phyloP scores from a whole-genome alignment of 2,888 invertebrate species.

The Lasioglossum vierecki region DNA sequence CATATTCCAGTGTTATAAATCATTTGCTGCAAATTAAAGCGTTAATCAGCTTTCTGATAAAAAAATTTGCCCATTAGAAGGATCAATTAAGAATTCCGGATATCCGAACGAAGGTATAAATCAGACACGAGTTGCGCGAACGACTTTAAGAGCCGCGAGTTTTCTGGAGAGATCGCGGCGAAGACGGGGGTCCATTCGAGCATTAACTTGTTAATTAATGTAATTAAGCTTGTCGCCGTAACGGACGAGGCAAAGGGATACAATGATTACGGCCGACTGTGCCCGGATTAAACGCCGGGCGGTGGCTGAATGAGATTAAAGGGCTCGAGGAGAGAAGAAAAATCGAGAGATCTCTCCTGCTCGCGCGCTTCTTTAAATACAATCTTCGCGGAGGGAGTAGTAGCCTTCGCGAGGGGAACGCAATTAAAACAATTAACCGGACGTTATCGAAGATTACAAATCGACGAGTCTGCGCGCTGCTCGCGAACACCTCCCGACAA shows the following conservation, averaged over 20 bases:
- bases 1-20: not conserved
- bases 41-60: not conserved
- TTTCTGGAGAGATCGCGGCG: not conserved
- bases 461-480: not conserved
- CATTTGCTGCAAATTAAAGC: not conserved
- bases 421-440: constrained; percentile 49
- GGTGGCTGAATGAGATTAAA: constrained; percentile 39
- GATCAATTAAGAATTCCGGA: not conserved
- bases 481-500: constrained; percentile 12
- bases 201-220: constrained; percentile 50
- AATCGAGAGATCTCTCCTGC: not conserved
- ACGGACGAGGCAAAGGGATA: constrained; percentile 32
- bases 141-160: not conserved
- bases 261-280: constrained; percentile 54
- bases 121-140: not conserved
- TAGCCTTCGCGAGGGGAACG: not conserved
- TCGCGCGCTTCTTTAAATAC: constrained; percentile 34
- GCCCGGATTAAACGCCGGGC: constrained; percentile 45
- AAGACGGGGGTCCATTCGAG: not conserved
- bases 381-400: constrained; percentile 22
- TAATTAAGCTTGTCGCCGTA: constrained; percentile 49
- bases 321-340: constrained; percentile 3
- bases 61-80: not conserved
- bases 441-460: constrained; percentile 38
- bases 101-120: not conserved